Conservation (phyloP, 2,797 vertebrate genomes). For the Holocentrus rufus region DNA sequence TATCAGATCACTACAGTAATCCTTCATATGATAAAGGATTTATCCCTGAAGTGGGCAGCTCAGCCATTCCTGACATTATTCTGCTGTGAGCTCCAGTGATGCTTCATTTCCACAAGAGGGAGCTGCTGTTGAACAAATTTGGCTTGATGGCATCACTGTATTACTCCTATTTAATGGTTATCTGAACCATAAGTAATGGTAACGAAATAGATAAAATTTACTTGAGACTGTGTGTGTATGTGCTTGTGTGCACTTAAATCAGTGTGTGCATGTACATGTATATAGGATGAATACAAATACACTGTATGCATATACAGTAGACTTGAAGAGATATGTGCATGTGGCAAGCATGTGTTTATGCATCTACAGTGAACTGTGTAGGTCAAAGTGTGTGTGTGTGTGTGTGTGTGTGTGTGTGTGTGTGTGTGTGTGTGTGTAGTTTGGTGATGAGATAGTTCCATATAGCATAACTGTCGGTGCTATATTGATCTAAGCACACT, state of each 20-base stretch:
- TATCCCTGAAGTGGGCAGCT: too few relatives aligned
- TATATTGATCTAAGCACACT: conserved; percentile 46
- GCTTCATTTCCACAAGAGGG: conserved; percentile 68
- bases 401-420: background rate
- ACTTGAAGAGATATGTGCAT: conserved; percentile 16
- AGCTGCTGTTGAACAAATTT: conserved; percentile 65
- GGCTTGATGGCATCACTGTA: background rate
- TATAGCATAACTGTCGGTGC: conserved; percentile 19
- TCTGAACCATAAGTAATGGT: background rate
- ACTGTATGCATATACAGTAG: background rate
- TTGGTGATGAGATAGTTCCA: conserved; percentile 12
- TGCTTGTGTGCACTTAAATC: background rate
- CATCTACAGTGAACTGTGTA: conserved; percentile 27
- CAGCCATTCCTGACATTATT: background rate
- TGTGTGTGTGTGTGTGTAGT: background rate
- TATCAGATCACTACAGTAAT: background rate
- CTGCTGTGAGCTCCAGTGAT: background rate
- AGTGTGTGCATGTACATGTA: background rate
- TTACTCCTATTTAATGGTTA: background rate
- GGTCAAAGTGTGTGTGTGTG: background rate
- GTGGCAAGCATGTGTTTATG: conserved; percentile 40
- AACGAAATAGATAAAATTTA: background rate
- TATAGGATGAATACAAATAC: background rate
- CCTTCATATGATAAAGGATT: background rate
- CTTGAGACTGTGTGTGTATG: background rate